Base-by-base conservation (phyloP, 92 coral and sea anemone species). In the Palythoa heliodiscus region DNA sequence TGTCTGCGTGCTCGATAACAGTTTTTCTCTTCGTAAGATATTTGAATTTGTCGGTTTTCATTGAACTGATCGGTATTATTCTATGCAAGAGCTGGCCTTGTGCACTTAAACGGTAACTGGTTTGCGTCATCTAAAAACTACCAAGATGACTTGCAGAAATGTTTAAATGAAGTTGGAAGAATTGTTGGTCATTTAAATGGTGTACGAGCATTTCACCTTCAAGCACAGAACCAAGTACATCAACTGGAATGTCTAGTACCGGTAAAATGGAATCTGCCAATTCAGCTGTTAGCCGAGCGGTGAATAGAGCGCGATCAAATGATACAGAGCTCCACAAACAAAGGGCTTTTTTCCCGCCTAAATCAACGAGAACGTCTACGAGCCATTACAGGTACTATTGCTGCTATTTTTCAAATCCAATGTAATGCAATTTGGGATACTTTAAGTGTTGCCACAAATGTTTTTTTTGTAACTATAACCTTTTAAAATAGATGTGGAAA, bases 311-410 rank as follows among this genome's bases (percentile, higher is more conserved):
- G 13, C 83, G 57, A 58, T 78, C 83, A 11, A 58, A n/a, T 78
- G 83, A 50, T 78, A 20, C 83, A 78, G 71, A 78, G 39, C 83
- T 78, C 83, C 71, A 78, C 83, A 78, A 58, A 20, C 71, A 78
- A 50, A 78, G 83, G 70, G 83, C 71, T 55, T 22, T 78, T 22
- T 78, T 78, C 20, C 71, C 72, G 83, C 16, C 39, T 78, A 58
- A 78, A 78, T 78, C 47, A 19, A 78, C 70, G 83, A 78, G 83
- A 78, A 25, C 72, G 83, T 55, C 83, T 78, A 50, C 83, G 83
- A 75, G 80, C 40, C 66, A 67, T 52, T 77, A 40, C 69, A 47
- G 80, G 80, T 75, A 75, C 35, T 75, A 13, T 75, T 75, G 8
- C 9, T 75, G 13, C 80, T 75, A 39, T 75, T 75, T 40, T 14